Conservation (phyloP, 2,888 invertebrate species). For the Rhopalosiphum nymphaeae region DNA sequence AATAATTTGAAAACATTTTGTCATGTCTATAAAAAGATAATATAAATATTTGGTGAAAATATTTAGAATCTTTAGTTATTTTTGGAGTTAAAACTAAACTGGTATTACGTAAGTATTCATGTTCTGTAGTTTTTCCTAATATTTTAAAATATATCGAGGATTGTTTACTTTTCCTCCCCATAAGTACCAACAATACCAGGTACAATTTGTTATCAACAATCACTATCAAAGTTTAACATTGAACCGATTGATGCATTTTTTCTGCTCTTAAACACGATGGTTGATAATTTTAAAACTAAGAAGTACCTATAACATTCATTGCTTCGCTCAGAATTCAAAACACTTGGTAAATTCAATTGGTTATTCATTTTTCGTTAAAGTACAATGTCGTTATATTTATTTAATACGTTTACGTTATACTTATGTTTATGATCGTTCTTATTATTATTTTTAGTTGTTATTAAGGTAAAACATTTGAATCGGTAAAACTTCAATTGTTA, state of each 20-base stretch:
- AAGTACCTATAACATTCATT: background rate
- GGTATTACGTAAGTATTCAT: background rate
- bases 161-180: background rate
- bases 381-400: background rate
- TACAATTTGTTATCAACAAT: background rate
- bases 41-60: background rate
- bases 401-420: background rate
- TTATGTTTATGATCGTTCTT: background rate
- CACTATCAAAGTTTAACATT: background rate
- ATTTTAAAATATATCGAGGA: background rate
- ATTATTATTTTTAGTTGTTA: background rate
- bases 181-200: background rate
- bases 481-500: constrained; percentile 19
- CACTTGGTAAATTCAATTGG: background rate
- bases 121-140: background rate
- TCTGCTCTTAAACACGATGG: background rate
- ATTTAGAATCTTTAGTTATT: background rate
- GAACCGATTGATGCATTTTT: background rate
- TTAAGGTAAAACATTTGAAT: background rate
- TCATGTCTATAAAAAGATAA: background rate
- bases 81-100: background rate
- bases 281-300: background rate
- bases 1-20: no score
- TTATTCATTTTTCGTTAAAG: background rate
- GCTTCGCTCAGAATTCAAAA: background rate